A percentile compares a stretch with the other conserved stretches of the same genome.
Conservation (phyloP, 1,140 invertebrate species). For the Plodia interpunctella region DNA sequence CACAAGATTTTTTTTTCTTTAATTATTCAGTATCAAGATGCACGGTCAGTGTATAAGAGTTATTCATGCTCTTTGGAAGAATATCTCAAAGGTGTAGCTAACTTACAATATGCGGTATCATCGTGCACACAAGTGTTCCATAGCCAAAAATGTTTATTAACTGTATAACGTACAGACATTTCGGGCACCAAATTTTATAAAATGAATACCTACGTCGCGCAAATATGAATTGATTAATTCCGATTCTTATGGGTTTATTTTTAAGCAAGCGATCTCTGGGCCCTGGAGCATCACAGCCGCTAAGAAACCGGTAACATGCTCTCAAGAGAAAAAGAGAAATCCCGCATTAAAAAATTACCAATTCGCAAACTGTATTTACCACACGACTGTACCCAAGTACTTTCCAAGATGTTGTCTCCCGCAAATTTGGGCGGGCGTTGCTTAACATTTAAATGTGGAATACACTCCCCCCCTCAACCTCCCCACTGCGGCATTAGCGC, state of each 20-base stretch:
- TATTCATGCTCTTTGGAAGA: conserved; percentile 71
- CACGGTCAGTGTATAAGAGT: conserved; percentile 35
- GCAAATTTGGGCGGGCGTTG: conserved; percentile 61
- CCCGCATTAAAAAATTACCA: neutral
- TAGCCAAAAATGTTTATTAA: too few relatives aligned
- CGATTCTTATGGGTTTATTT: too few relatives aligned
- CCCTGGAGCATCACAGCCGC: too few relatives aligned
- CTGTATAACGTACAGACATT: too few relatives aligned
- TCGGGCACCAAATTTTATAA: too few relatives aligned
- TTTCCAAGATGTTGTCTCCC: conserved; percentile 59
- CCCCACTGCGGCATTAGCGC: conserved; percentile 18
- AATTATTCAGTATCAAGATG: conserved; percentile 11
- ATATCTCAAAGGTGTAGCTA: conserved; percentile 73
- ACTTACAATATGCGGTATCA: conserved; percentile 62
- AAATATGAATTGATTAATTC: too few relatives aligned
- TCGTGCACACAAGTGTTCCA: conserved; percentile 25
- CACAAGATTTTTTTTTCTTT: too few relatives aligned
- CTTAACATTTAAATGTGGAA: conserved; percentile 68
- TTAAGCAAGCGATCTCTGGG: too few relatives aligned
- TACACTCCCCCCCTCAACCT: conserved; percentile 19
- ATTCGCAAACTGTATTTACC: conserved; percentile 25
- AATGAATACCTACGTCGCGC: too few relatives aligned
- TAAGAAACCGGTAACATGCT: too few relatives aligned
- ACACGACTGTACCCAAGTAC: conserved; percentile 29
- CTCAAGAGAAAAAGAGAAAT: too few relatives aligned